Evolutionary conservation across 2,797 vertebrate species (phyloP).

Genomic region (Gadopsis bispinosus): DNA sequence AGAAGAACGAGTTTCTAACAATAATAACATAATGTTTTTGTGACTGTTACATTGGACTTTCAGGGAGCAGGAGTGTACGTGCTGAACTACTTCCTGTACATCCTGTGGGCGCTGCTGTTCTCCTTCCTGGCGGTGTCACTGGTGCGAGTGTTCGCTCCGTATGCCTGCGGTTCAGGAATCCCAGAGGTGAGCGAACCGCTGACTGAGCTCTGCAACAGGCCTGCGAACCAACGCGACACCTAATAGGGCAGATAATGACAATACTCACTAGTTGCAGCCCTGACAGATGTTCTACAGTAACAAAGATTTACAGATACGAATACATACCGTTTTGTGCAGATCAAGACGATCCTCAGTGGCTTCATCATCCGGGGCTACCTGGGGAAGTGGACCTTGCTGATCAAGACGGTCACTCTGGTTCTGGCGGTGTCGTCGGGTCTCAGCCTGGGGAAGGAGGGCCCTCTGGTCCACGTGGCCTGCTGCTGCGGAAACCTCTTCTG

Average conservation of each 20-base stretch:
- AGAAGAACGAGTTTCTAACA: background rate
- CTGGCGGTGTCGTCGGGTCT: slow-evolving; percentile 98
- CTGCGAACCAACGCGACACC: background rate
- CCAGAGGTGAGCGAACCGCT: slow-evolving; percentile 88
- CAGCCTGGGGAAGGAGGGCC: slow-evolving; percentile 97
- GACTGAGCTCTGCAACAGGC: background rate
- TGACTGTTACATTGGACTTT: background rate
- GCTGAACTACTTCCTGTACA: slow-evolving; percentile 96
- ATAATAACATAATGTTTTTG: background rate
- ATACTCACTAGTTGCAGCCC: too few species aligned
- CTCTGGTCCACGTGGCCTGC: slow-evolving; percentile 97
- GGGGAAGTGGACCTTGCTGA: slow-evolving; percentile 98
- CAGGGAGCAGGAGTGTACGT: slow-evolving; percentile 95
- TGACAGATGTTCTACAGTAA: background rate
- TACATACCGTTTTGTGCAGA: slow-evolving; percentile 78
- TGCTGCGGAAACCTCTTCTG: slow-evolving; percentile 99
- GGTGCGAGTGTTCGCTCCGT: slow-evolving; percentile 96
- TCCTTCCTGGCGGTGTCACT: slow-evolving; percentile 96
- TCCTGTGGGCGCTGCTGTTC: slow-evolving; percentile 94
- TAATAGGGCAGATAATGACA: too few species aligned
- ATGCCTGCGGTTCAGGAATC: slow-evolving; percentile 97
- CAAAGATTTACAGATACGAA: background rate
- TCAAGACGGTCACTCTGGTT: slow-evolving; percentile 98
- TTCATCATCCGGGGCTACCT: slow-evolving; percentile 98
- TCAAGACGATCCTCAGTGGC: slow-evolving; percentile 98